Percentiles rank a stretch among this genome's conserved stretches.
These are phyloP conservation scores for Hetaerina americana DNA, from an alignment of 1,140 invertebrate species.

Conservation along the genomic window DNA sequence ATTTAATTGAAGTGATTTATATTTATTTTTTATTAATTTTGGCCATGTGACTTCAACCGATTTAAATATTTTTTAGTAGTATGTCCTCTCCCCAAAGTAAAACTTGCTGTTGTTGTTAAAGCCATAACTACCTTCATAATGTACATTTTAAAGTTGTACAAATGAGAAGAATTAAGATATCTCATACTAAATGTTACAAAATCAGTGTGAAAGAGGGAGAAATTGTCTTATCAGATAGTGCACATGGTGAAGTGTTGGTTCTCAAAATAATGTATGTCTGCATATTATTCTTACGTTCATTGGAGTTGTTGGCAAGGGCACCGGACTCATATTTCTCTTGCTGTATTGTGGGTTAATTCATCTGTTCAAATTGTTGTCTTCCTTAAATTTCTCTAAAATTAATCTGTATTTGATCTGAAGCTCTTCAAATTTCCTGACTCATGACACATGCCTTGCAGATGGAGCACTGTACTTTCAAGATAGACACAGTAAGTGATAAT, in stretches of 20 bases:
- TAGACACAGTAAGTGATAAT: background rate
- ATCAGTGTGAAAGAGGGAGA: background rate
- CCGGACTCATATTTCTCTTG: background rate
- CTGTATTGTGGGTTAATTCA: background rate
- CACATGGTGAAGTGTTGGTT: background rate
- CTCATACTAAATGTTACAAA: background rate
- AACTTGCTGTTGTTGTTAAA: background rate
- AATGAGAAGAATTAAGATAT: background rate
- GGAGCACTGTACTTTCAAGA: background rate
- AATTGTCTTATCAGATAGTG: background rate
- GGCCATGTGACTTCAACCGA: no score
- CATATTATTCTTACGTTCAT: background rate
- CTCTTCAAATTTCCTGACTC: background rate
- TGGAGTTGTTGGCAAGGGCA: background rate
- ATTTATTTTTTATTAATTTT: no score
- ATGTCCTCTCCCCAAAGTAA: background rate
- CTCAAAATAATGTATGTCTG: background rate
- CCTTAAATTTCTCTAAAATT: background rate
- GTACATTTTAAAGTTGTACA: background rate
- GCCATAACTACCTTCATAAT: background rate
- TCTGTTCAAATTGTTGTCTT: background rate
- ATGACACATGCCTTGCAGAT: background rate
- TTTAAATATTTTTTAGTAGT: background rate
- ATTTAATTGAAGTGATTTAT: no score
- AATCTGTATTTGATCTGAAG: background rate